Percentiles rank a stretch among this genome's conserved stretches.
Conservation (phyloP, 2,797 vertebrate genomes). For the Eutrigla gurnardus region DNA sequence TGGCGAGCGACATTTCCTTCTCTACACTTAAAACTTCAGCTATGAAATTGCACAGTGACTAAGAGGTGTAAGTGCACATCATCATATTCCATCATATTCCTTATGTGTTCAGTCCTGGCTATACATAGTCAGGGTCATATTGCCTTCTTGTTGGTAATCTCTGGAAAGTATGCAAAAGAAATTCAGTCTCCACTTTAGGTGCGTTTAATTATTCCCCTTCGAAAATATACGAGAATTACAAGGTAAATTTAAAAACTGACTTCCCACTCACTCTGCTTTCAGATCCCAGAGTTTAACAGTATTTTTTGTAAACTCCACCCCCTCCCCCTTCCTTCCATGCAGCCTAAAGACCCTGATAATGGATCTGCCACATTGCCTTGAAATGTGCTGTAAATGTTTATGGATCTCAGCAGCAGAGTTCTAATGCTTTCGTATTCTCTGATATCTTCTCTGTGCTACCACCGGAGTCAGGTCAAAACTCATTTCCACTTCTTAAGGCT, state of each 20-base stretch:
- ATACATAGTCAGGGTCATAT: slow-evolving; percentile 13
- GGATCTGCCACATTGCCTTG: neutral
- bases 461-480: neutral
- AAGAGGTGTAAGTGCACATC: slow-evolving; percentile 1
- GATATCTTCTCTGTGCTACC: neutral
- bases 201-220: slow-evolving; percentile 10
- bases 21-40: slow-evolving; percentile 13
- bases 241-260: neutral
- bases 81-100: slow-evolving; percentile 4
- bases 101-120: neutral
- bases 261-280: neutral
- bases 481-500: neutral
- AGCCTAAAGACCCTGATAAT: neutral
- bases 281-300: no score
- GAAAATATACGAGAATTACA: neutral
- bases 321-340: no score
- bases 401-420: neutral
- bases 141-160: slow-evolving; percentile 27
- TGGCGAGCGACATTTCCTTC: slow-evolving; percentile 7
- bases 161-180: slow-evolving; percentile 1
- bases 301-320: no score
- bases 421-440: neutral
- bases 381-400: neutral
- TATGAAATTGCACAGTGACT: slow-evolving; percentile 36
- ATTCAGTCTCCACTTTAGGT: neutral